Base-by-base conservation (phyloP, 1,140 invertebrate genomes). In the Luehdorfia chinensis region DNA sequence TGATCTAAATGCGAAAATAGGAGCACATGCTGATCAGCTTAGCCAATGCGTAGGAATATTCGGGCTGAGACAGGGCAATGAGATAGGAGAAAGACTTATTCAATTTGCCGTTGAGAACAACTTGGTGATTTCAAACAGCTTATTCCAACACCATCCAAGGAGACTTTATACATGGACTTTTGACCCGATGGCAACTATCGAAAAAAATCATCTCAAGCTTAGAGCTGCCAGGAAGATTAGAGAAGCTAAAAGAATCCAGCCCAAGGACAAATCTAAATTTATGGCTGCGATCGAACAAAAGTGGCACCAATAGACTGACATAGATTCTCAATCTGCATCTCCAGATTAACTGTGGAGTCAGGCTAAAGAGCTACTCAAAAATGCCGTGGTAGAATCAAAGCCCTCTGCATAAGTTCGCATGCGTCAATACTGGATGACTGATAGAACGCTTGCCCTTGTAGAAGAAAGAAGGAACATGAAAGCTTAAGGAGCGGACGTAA, bases 1-100 rank as follows among this genome's bases (percentile, higher is more conserved):
- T 19, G 47, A 61, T 14, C 32, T 56, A 5, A 61, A 57, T 18
- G 54, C 59, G 1, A 61, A 61, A 28, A 48, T 61, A n/a, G 54
- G 58, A 12, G 21, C 18, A 13, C 23, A 51, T 9, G 14, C 32
- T 9, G 2, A 19, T 8, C 30, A 23, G 13, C 18, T 46, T 13
- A 33, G 30, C 13, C 18, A 8, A 3, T 28, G 45, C 16, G 23
- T 47, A n/a, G 45, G 45, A 4, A 21, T 21, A 47, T 59, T 4
- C 43, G 55, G 5, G n/a, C 1, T 11, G 16, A 46, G 3, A 7
- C 19, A 21, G 7, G 3, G 19, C 19, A 21, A 21, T 7, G 3
- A 21, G 19, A 3, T 3, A 21, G 7, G 19, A 21, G 19, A 21
- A 3, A 4, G 19, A 7, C 19, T 12, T 0, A 23, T 59, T 11